Conservation (phyloP, 1,140 invertebrate genomes). For the Potamilus streckersoni region DNA sequence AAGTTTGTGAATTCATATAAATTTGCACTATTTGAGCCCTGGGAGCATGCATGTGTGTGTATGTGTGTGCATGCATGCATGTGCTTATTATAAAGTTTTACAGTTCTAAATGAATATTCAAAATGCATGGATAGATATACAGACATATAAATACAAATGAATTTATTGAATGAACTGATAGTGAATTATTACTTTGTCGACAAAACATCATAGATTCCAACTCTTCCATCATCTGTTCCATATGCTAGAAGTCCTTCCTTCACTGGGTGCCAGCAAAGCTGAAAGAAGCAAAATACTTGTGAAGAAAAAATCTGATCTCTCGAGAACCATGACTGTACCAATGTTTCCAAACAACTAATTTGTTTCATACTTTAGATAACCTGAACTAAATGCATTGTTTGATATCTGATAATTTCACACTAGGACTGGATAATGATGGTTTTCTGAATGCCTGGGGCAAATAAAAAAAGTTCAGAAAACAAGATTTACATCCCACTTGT, state of each 20-base stretch:
- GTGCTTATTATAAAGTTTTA: not conserved
- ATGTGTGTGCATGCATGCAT: not conserved
- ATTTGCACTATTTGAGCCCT: too few species aligned
- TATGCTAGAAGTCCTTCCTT: constrained; percentile 81
- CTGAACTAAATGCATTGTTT: too few species aligned
- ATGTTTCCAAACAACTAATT: not conserved
- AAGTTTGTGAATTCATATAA: too few species aligned
- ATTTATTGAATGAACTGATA: not conserved
- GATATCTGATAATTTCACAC: too few species aligned
- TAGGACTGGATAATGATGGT: too few species aligned
- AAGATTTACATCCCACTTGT: too few species aligned
- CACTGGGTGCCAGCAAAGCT: constrained; percentile 81
- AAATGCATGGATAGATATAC: not conserved
- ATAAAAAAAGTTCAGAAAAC: too few species aligned
- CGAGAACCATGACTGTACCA: not conserved
- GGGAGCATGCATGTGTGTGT: too few species aligned
- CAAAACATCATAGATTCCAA: constrained; percentile 69
- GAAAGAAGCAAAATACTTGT: not conserved
- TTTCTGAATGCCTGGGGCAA: too few species aligned
- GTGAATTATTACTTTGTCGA: constrained; percentile 60
- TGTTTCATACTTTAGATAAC: not conserved
- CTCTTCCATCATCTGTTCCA: constrained; percentile 80
- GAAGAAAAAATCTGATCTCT: not conserved
- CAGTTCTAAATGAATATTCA: not conserved
- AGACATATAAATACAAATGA: not conserved